These are phyloP conservation scores for Rhinoderma darwinii DNA, from an alignment of 2,113 vertebrate species.

Conservation along the genomic window DNA sequence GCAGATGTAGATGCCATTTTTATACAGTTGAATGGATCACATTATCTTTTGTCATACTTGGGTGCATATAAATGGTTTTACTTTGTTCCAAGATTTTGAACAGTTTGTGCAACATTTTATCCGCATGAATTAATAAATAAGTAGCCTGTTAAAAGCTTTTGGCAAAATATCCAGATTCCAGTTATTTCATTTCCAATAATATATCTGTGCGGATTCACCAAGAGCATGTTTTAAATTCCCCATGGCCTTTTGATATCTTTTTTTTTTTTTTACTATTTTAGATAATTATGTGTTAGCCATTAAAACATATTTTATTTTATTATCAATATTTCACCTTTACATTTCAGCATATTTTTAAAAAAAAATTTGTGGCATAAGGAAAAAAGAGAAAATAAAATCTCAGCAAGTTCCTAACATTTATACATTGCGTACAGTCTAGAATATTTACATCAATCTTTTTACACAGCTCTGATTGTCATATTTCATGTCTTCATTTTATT, in stretches of 20 bases:
- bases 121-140: slow-evolving; percentile 59
- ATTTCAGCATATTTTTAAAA: neutral
- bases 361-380: neutral
- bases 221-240: slow-evolving; percentile 24
- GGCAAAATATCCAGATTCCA: slow-evolving; percentile 50
- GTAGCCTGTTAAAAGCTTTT: slow-evolving; percentile 55
- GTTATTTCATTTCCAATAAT: slow-evolving; percentile 44
- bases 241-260: neutral
- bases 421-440: neutral
- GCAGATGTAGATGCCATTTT: slow-evolving; percentile 49
- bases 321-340: neutral
- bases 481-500: slow-evolving; percentile 46
- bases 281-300: neutral
- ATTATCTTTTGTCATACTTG: slow-evolving; percentile 58
- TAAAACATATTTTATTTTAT: slow-evolving; percentile 6
- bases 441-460: slow-evolving; percentile 27
- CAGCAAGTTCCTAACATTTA: neutral
- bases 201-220: slow-evolving; percentile 14
- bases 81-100: slow-evolving; percentile 58
- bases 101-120: slow-evolving; percentile 56
- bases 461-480: slow-evolving; percentile 57
- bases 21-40: slow-evolving; percentile 52
- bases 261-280: neutral
- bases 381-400: neutral
- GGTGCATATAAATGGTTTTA: slow-evolving; percentile 53